Evolutionary conservation across 2,797 vertebrate species (phyloP), one percentile per base, ranked within the genome.

Genomic region (Artibeus jamaicensis): DNA sequence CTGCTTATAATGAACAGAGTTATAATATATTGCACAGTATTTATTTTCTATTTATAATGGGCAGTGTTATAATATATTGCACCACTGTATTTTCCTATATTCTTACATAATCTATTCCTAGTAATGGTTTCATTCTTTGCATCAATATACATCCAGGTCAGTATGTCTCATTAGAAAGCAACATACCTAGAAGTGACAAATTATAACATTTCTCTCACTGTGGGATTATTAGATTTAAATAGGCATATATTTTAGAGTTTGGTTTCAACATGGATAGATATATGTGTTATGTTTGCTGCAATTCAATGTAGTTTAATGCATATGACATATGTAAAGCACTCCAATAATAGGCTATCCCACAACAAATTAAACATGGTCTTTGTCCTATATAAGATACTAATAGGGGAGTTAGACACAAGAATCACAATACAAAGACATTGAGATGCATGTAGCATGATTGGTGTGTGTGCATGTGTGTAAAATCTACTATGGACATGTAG

Each of bases 31-130:
- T 84, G 22, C 11, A 77, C 26, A 53, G 24, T 48, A 9, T 94
- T 95, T 91, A 70, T 96, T 65, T 96, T 97, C 48, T 96, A n/a
- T 96, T 97, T 95, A 32, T 95, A 94, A 92, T 39, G 74, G 96
- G 92, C 77, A 84, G 3, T 24, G 26, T 89, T 97, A 26, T 44
- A 89, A n/a, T 91, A 65, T 37, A 88, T 26, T 86, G 24, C 10
- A 74, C 22, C 48, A 19, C 50, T 11, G 96, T 97, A 22, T 55
- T 78, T 78, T 78, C n/a, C 76, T 53, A 24, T 78, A 37, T 78
- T 53, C 76, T 48, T 37, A 77, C 50, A n/a, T 53, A 53, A 37
- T 77, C 55, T n/a, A 74, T 91, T 96, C 93, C 89, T 53, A 85
- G 1, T 83, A 93, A 82, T 81, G 44, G 95, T 96, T 97, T 92